Conservation (phyloP, 2,113 vertebrate species). For the Abramis brama region DNA sequence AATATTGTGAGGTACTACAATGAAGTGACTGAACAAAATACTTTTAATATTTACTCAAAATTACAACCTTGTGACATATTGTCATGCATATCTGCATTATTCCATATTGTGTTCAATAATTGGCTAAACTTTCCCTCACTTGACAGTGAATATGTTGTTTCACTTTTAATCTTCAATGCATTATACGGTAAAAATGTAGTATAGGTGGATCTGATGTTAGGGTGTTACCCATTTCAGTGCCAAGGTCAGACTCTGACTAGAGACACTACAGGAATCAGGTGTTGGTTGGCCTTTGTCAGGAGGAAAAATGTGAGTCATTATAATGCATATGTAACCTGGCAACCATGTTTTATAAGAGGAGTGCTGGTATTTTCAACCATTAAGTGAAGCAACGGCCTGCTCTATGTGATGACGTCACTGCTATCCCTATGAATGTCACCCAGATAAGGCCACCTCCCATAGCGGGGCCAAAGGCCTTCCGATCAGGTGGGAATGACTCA, state of each 20-base stretch:
- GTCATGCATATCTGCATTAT: neutral
- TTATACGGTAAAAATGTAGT: neutral
- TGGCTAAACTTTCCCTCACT: neutral
- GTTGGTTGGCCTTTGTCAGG: constrained; percentile 34
- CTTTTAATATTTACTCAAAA: neutral
- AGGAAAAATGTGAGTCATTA: constrained; percentile 37
- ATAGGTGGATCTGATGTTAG: neutral
- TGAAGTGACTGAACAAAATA: neutral
- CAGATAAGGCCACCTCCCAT: constrained; percentile 41
- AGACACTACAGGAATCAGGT: constrained; percentile 41
- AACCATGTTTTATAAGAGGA: constrained; percentile 17
- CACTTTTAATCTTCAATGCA: neutral
- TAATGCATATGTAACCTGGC: constrained; percentile 13
- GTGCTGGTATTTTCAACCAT: constrained; percentile 24
- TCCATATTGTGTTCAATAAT: neutral
- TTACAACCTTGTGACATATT: neutral
- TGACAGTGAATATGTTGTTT: neutral
- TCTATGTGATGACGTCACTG: constrained; percentile 8
- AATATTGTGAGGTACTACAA: neutral
- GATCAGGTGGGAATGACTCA: constrained; percentile 35
- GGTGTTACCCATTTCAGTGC: constrained; percentile 21
- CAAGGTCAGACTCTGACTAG: constrained; percentile 2
- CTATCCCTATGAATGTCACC: constrained; percentile 44
- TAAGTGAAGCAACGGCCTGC: neutral
- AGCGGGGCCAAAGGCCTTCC: constrained; percentile 33